Conservation (phyloP, 1,140 invertebrate species). For the Penaeus indicus region DNA sequence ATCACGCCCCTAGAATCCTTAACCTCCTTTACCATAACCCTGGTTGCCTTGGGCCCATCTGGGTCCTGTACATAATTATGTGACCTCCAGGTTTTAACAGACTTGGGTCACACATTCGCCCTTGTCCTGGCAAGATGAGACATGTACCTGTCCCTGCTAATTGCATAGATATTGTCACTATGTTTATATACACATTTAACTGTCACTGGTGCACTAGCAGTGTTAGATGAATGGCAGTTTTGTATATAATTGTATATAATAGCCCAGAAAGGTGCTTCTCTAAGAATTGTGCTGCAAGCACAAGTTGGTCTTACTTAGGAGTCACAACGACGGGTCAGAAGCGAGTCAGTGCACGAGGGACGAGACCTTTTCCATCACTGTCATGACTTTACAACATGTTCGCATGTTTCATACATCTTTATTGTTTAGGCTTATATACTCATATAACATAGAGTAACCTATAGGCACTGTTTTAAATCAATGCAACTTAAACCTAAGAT, state of each 20-base stretch:
- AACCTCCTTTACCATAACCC: constrained; percentile 43
- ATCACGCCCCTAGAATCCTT: constrained; percentile 1
- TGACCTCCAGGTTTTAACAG: constrained; percentile 57
- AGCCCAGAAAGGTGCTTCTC: constrained; percentile 61
- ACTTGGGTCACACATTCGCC: constrained; percentile 51
- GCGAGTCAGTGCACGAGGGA: constrained; percentile 44
- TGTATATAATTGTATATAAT: constrained; percentile 61
- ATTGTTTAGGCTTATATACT: constrained; percentile 58
- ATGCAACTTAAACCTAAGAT: constrained; percentile 58
- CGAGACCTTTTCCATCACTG: constrained; percentile 50
- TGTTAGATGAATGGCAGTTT: constrained; percentile 60
- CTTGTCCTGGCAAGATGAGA: constrained; percentile 60
- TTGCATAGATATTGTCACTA: constrained; percentile 60
- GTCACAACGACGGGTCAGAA: constrained; percentile 50
- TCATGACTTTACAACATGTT: constrained; percentile 54
- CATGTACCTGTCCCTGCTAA: constrained; percentile 60
- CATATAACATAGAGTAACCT: constrained; percentile 49
- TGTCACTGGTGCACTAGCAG: constrained; percentile 62
- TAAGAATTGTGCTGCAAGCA: constrained; percentile 56
- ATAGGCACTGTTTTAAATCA: constrained; percentile 59
- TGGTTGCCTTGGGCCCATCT: constrained; percentile 59
- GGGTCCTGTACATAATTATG: constrained; percentile 58
- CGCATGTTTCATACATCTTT: constrained; percentile 58
- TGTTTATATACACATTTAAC: constrained; percentile 63
- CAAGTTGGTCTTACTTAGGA: constrained; percentile 55